Evolutionary conservation across 1,140 invertebrate species (phyloP).

Genomic region (Papilio xuthus): DNA sequence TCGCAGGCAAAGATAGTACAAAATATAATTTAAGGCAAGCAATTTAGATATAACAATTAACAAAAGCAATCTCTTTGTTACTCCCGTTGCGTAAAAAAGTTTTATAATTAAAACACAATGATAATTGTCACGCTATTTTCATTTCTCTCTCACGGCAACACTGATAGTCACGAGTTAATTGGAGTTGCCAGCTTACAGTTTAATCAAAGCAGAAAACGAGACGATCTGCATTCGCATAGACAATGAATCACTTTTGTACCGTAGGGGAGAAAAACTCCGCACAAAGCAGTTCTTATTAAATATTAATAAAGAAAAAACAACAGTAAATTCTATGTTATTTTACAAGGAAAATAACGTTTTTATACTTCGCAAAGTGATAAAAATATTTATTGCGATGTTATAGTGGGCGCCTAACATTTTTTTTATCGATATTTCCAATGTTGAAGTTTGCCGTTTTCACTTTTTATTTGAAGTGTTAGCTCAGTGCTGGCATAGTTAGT

Average conservation of each 20-base stretch:
- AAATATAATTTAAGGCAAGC: not conserved
- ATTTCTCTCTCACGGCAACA: not conserved
- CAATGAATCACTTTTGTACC: not conserved
- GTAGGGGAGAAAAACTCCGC: not conserved
- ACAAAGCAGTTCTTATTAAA: not conserved
- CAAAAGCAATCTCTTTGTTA: not conserved
- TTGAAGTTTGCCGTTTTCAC: slow-evolving; percentile 1
- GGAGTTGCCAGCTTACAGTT: slow-evolving; percentile 20
- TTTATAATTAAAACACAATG: not conserved
- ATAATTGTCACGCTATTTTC: not conserved
- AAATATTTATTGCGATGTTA: not conserved
- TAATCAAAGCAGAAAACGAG: slow-evolving; percentile 20
- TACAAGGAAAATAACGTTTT: not conserved
- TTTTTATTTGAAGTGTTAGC: not conserved
- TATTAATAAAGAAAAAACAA: not conserved
- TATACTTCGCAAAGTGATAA: not conserved
- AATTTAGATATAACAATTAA: not conserved
- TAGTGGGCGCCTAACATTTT: not conserved
- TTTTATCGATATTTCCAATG: not conserved
- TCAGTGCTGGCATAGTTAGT: not conserved
- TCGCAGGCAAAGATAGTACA: no score
- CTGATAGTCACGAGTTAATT: slow-evolving; percentile 8
- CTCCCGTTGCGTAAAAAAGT: not conserved
- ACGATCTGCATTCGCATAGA: not conserved
- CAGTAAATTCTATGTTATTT: not conserved